These are phyloP conservation scores for Taurulus bubalis DNA, from an alignment of 2,113 vertebrate genomes.

Conservation along the genomic window DNA sequence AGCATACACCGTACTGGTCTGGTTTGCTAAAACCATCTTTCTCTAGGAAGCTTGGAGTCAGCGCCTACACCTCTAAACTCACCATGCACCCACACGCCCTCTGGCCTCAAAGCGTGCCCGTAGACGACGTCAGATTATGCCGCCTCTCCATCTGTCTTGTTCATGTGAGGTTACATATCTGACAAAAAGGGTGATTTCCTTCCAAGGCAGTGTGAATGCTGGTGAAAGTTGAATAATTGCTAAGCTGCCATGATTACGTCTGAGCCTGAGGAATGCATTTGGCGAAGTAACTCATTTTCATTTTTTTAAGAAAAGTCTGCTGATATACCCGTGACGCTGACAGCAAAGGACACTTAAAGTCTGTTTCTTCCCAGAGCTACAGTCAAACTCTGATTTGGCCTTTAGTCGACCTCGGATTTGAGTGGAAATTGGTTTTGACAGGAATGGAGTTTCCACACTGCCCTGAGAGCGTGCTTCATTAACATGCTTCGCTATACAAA, in stretches of 20 bases:
- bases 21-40: slow-evolving; percentile 7
- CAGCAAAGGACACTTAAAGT: slow-evolving; percentile 56
- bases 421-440: slow-evolving; percentile 70
- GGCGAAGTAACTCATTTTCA: slow-evolving; percentile 20
- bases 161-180: slow-evolving; percentile 48
- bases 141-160: slow-evolving; percentile 57
- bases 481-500: slow-evolving; percentile 68
- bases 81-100: slow-evolving; percentile 29
- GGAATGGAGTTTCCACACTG: slow-evolving; percentile 41
- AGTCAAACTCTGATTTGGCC: slow-evolving; percentile 50
- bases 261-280: slow-evolving; percentile 25
- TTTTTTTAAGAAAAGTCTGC: slow-evolving; percentile 31
- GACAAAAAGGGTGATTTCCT: slow-evolving; percentile 20
- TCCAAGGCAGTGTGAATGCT: not conserved
- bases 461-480: slow-evolving; percentile 61
- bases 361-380: slow-evolving; percentile 58
- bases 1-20: not conserved
- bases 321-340: slow-evolving; percentile 14
- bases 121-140: slow-evolving; percentile 52
- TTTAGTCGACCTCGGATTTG: slow-evolving; percentile 54
- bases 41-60: slow-evolving; percentile 31
- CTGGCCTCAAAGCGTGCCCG: slow-evolving; percentile 46
- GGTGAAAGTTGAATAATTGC: slow-evolving; percentile 29
- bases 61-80: slow-evolving; percentile 22
- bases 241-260: slow-evolving; percentile 13